Evolutionary conservation across 2,797 vertebrate genomes (phyloP).

Genomic region (Phataginus tetradactyla): DNA sequence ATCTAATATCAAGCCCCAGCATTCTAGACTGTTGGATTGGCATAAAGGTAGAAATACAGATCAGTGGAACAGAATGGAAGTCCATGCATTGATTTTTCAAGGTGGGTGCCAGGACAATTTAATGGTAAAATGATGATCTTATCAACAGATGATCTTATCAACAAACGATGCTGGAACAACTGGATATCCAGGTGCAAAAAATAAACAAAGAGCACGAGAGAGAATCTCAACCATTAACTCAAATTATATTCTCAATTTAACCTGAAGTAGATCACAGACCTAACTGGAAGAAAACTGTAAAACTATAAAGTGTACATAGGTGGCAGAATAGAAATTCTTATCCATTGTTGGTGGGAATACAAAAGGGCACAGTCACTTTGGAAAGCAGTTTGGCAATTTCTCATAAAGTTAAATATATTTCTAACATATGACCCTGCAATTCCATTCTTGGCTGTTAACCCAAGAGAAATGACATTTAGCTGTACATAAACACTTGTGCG

Average conservation of each 20-base stretch:
- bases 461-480: neutral
- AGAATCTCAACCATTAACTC: neutral
- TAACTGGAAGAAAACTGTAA: neutral
- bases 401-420: neutral
- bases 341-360: neutral
- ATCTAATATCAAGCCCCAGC: neutral
- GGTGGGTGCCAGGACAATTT: neutral
- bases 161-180: neutral
- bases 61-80: neutral
- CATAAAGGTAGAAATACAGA: neutral
- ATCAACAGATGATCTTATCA: neutral
- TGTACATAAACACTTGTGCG: neutral
- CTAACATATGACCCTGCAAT: neutral
- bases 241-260: neutral
- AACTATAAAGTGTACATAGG: neutral
- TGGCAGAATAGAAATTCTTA: constrained; percentile 9
- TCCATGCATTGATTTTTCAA: neutral
- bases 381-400: neutral
- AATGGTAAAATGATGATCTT: neutral
- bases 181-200: neutral
- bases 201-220: neutral
- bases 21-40: neutral
- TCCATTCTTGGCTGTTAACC: neutral
- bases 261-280: neutral
- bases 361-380: neutral